phyloP scores from a whole-genome alignment of 2,888 invertebrate genomes.

The Belgica antarctica region DNA sequence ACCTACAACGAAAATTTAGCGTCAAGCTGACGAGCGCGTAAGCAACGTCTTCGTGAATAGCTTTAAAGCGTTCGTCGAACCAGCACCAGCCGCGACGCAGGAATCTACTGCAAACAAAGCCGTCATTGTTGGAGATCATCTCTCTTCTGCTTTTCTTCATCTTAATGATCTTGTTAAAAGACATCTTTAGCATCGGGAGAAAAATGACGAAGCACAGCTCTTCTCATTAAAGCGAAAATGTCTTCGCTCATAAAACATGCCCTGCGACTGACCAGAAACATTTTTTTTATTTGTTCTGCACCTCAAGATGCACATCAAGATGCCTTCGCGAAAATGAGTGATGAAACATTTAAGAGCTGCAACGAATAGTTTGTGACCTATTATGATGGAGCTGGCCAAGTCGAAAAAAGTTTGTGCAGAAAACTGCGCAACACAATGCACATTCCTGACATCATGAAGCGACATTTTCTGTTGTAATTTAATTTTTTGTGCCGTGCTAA shows the following conservation, averaged over 20 bases:
- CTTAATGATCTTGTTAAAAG: not conserved
- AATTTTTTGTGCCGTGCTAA: slow-evolving; percentile 17
- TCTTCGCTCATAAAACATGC: not conserved
- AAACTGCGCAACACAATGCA: slow-evolving; percentile 3
- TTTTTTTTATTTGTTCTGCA: not conserved
- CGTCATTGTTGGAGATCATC: no score
- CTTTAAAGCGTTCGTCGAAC: no score
- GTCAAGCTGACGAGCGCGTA: no score
- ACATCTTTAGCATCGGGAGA: not conserved
- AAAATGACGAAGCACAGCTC: not conserved
- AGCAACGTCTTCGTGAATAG: no score
- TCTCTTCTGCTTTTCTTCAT: not conserved
- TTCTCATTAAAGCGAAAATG: not conserved
- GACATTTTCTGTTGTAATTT: slow-evolving; percentile 6
- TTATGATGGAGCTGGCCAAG: no score
- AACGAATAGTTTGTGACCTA: not conserved
- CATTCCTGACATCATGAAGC: slow-evolving; percentile 17
- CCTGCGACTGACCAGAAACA: not conserved
- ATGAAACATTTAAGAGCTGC: not conserved
- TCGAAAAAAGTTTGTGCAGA: not conserved
- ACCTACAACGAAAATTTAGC: no score
- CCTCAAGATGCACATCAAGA: not conserved
- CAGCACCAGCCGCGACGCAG: no score
- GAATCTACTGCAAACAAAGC: no score
- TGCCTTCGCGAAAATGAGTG: not conserved